Conservation (phyloP, 2,888 invertebrate species). For the Ochlodes sylvanus region DNA sequence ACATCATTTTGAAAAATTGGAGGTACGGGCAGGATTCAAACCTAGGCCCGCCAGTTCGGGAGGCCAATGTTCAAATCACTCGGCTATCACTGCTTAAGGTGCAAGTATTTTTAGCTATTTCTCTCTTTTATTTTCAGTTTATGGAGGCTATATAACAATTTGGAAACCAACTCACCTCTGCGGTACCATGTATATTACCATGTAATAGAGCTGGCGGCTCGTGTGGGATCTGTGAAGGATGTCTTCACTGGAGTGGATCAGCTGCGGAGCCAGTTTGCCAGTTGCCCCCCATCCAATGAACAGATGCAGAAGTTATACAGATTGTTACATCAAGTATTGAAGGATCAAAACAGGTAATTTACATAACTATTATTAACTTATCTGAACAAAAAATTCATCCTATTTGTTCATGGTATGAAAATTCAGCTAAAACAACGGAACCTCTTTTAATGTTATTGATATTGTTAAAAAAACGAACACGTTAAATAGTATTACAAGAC, state of each 20-base stretch:
- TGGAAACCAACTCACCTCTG: constrained; percentile 92
- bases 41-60: too few species aligned
- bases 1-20: too few species aligned
- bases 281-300: constrained; percentile 93
- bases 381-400: too few species aligned
- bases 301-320: constrained; percentile 96
- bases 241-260: constrained; percentile 94
- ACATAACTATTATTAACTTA: too few species aligned
- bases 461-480: too few species aligned
- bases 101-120: neutral
- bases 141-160: constrained; percentile 96
- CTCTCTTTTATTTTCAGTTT: constrained; percentile 83
- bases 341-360: constrained; percentile 92
- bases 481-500: too few species aligned
- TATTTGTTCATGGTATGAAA: too few species aligned
- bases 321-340: constrained; percentile 94
- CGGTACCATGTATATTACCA: constrained; percentile 97
- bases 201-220: constrained; percentile 94
- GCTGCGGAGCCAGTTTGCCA: constrained; percentile 91
- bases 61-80: too few species aligned
- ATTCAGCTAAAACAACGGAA: too few species aligned
- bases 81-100: too few species aligned
- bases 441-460: too few species aligned
- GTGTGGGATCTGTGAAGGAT: constrained; percentile 93
- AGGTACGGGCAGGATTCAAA: too few species aligned